phyloP scores from a whole-genome alignment of 1,140 invertebrate genomes.

The Euura saliciscinereae region DNA sequence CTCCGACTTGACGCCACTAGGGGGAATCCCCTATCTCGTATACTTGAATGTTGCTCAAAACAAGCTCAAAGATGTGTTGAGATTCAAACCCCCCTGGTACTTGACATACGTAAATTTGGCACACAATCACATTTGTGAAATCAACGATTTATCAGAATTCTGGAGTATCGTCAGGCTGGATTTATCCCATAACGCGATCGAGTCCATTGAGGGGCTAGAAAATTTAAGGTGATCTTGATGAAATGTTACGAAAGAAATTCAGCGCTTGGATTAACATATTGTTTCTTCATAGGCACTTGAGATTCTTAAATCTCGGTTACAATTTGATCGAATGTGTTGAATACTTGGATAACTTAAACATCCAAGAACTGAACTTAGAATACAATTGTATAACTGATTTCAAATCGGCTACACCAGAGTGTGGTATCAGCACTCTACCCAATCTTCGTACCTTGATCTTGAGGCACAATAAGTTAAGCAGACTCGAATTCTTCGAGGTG shows the following conservation, averaged over 20 bases:
- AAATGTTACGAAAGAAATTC: too few species aligned
- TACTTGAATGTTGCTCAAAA: conserved; percentile 39
- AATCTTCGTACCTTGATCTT: conserved; percentile 34
- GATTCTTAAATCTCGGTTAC: conserved; percentile 40
- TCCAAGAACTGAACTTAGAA: conserved; percentile 42
- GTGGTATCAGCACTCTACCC: conserved; percentile 25
- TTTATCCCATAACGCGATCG: conserved; percentile 43
- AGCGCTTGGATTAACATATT: conserved; percentile 6
- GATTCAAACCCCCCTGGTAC: conserved; percentile 40
- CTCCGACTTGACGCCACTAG: conserved; percentile 30
- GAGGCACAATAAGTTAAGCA: conserved; percentile 36
- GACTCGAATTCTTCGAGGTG: conserved; percentile 39
- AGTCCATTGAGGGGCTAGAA: conserved; percentile 36
- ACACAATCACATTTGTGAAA: conserved; percentile 35
- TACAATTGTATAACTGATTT: conserved; percentile 41
- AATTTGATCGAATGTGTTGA: conserved; percentile 40
- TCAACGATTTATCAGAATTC: conserved; percentile 35
- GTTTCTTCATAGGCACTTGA: conserved; percentile 35
- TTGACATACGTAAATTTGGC: conserved; percentile 44
- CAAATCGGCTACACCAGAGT: conserved; percentile 21
- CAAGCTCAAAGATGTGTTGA: conserved; percentile 24
- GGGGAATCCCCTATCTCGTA: conserved; percentile 34
- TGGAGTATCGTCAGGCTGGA: conserved; percentile 47
- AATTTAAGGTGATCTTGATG: conserved; percentile 35
- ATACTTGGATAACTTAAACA: conserved; percentile 40